Conservation (phyloP, 2,113 vertebrate genomes). For the Oryzias melastigma region DNA sequence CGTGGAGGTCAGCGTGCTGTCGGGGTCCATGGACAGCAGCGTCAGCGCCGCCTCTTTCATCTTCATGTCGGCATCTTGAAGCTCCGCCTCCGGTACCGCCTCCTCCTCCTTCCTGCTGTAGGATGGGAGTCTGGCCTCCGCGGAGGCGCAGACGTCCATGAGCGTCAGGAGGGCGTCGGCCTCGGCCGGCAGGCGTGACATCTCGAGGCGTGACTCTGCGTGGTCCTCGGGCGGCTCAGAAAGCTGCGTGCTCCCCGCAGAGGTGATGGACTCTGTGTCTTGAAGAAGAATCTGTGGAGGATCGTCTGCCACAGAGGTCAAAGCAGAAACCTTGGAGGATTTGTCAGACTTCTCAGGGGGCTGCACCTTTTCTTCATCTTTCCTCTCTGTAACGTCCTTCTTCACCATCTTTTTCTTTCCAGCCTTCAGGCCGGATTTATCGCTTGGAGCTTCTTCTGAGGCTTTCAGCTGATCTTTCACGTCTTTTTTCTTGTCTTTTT, state of each 20-base stretch:
- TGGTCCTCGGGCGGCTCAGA: conserved; percentile 74
- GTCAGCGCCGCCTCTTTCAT: conserved; percentile 81
- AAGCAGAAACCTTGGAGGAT: conserved; percentile 23
- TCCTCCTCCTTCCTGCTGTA: neutral
- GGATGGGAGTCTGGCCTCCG: conserved; percentile 41
- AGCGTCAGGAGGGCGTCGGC: conserved; percentile 75
- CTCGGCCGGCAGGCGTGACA: conserved; percentile 51
- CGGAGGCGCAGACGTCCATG: conserved; percentile 71
- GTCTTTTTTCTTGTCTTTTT: conserved; percentile 81
- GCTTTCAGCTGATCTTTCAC: conserved; percentile 80
- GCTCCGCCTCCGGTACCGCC: conserved; percentile 23
- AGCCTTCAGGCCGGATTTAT: conserved; percentile 59
- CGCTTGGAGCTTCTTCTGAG: conserved; percentile 70
- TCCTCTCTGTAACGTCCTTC: conserved; percentile 63
- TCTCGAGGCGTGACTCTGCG: conserved; percentile 26
- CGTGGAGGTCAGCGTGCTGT: conserved; percentile 51
- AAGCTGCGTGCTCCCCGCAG: conserved; percentile 59
- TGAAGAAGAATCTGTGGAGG: conserved; percentile 29
- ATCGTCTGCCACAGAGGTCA: conserved; percentile 31
- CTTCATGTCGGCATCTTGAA: conserved; percentile 74
- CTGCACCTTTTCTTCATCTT: conserved; percentile 52
- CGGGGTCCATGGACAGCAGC: conserved; percentile 81
- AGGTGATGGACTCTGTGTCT: conserved; percentile 53
- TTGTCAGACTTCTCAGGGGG: conserved; percentile 39
- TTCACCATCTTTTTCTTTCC: conserved; percentile 64